phyloP scores from a whole-genome alignment of 1,140 invertebrate species.

The Scaptomyza montana region DNA sequence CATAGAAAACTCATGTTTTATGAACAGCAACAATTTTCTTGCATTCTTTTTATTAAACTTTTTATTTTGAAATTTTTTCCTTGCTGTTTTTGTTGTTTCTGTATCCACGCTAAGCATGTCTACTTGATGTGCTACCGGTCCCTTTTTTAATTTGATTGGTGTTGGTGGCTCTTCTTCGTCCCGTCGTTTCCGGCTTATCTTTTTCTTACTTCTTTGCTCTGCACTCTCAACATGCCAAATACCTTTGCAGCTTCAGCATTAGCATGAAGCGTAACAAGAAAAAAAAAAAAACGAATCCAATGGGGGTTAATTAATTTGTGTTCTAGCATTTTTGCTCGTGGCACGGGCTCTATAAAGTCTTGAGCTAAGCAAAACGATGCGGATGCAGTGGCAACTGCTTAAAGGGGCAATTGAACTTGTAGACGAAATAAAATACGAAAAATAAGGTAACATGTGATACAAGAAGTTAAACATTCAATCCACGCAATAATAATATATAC shows the following conservation, averaged over 20 bases:
- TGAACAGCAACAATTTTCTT: constrained; percentile 33
- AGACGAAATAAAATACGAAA: neutral
- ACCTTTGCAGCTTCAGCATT: constrained; percentile 61
- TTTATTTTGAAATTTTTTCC: constrained; percentile 23
- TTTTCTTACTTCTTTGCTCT: constrained; percentile 22
- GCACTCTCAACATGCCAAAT: constrained; percentile 3
- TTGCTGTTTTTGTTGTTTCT: constrained; percentile 32
- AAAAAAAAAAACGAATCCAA: constrained; percentile 10
- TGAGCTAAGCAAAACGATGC: constrained; percentile 3
- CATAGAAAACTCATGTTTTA: constrained; percentile 51
- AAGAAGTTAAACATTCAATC: neutral
- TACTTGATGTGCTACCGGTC: constrained; percentile 46
- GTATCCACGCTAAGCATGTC: constrained; percentile 47
- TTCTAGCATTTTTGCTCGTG: constrained; percentile 64
- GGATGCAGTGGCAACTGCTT: neutral
- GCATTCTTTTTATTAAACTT: constrained; percentile 1
- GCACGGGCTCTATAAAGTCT: constrained; percentile 10
- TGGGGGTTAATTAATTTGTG: constrained; percentile 64
- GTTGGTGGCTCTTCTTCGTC: constrained; percentile 33
- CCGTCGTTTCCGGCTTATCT: constrained; percentile 60
- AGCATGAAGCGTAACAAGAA: constrained; percentile 18
- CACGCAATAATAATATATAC: too few relatives aligned
- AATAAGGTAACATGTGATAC: neutral
- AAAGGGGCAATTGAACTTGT: neutral
- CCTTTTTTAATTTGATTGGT: constrained; percentile 74